Percentiles rank a stretch among this genome's conserved stretches.
These are phyloP conservation scores for Abrostola triplasia DNA, from an alignment of 2,888 invertebrate genomes.

Conservation along the genomic window DNA sequence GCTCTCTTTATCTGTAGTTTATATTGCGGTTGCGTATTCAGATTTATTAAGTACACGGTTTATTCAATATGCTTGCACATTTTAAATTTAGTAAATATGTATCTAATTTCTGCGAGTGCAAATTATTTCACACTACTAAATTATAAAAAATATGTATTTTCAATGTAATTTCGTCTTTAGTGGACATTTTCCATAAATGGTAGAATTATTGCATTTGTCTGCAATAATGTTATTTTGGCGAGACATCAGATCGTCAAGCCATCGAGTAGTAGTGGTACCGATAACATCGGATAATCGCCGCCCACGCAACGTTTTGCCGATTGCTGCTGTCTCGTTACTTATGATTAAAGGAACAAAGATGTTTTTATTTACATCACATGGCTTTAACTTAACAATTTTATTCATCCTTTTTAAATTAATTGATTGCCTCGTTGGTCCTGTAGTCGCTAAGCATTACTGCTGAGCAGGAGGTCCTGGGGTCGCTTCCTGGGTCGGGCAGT, in stretches of 20 bases:
- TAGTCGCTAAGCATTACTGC: too few species aligned
- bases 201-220: conserved; percentile 5
- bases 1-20: conserved; percentile 53
- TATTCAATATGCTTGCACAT: conserved; percentile 1
- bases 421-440: too few species aligned
- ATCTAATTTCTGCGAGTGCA: conserved; percentile 1
- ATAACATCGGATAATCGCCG: conserved; percentile 77
- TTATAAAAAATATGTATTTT: background rate
- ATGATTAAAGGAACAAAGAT: conserved; percentile 68
- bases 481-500: too few species aligned
- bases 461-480: too few species aligned
- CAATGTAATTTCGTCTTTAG: background rate
- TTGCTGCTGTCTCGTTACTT: conserved; percentile 76
- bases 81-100: background rate
- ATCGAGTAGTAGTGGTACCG: conserved; percentile 65
- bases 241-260: conserved; percentile 54
- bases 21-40: conserved; percentile 28
- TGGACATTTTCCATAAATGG: conserved; percentile 2
- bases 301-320: conserved; percentile 73
- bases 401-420: conserved; percentile 8
- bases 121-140: background rate
- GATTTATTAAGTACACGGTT: conserved; percentile 14
- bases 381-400: conserved; percentile 12
- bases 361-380: conserved; percentile 40
- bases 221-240: conserved; percentile 14